A percentile compares a stretch with the other conserved stretches of the same genome.
These are phyloP conservation scores for Willowsia nigromaculata DNA, from an alignment of 2,888 invertebrate species.

Conservation along the genomic window DNA sequence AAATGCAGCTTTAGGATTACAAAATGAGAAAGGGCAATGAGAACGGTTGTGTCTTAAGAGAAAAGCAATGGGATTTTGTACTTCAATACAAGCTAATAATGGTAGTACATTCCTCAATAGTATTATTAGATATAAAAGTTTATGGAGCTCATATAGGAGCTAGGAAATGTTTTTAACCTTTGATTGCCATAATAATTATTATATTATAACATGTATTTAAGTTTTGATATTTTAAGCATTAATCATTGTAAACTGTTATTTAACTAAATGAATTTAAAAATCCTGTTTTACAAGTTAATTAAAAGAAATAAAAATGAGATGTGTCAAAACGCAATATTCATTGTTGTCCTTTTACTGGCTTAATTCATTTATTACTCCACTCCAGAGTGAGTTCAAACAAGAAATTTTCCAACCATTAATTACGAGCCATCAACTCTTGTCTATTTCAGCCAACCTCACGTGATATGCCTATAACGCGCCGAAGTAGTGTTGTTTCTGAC, in stretches of 20 bases:
- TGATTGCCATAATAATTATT: background rate
- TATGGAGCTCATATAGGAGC: background rate
- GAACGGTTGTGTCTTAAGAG: background rate
- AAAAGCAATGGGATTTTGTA: background rate
- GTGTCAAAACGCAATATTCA: too few species aligned
- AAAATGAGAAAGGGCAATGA: too few species aligned
- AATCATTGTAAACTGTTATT: background rate
- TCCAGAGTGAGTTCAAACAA: too few species aligned
- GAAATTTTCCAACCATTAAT: too few species aligned
- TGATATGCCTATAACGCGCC: background rate
- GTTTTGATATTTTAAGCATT: background rate
- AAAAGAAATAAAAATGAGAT: background rate
- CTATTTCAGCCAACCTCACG: too few species aligned
- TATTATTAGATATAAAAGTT: background rate
- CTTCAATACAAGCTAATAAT: background rate
- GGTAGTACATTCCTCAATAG: background rate
- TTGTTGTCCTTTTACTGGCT: too few species aligned
- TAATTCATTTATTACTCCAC: too few species aligned
- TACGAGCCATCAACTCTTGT: background rate
- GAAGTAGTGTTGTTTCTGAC: background rate
- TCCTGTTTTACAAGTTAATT: background rate
- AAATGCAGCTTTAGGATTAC: too few species aligned
- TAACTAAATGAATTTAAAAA: background rate
- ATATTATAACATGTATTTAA: background rate
- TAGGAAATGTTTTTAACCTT: background rate